Evolutionary conservation across 2,113 vertebrate genomes (phyloP).

Genomic region (Nannospalax galili): DNA sequence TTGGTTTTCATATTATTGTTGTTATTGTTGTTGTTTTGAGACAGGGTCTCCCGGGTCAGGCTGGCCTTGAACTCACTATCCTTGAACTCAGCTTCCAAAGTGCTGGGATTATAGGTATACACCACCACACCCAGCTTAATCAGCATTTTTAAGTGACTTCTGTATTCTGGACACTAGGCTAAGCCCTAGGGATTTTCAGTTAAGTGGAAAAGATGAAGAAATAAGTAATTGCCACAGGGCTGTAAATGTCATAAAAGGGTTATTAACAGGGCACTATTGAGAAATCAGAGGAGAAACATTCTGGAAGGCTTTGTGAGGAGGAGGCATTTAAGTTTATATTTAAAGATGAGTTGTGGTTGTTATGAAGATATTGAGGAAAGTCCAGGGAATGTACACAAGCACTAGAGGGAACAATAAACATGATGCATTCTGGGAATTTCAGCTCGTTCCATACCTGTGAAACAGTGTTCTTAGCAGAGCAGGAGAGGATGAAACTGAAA

Average conservation of each 20-base stretch:
- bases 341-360: neutral
- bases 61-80: neutral
- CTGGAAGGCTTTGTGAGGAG: constrained; percentile 31
- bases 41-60: neutral
- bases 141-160: constrained; percentile 24
- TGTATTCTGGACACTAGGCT: neutral
- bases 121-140: neutral
- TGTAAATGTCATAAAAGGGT: constrained; percentile 13
- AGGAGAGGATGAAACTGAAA: neutral
- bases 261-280: neutral
- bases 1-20: neutral
- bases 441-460: neutral
- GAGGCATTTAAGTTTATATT: neutral
- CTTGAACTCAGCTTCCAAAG: neutral
- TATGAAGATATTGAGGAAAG: neutral
- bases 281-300: neutral
- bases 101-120: neutral
- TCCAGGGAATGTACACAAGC: neutral
- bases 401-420: neutral
- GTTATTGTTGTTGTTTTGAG: neutral
- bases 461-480: neutral
- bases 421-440: neutral
- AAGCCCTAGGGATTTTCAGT: constrained; percentile 33
- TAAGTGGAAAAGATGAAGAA: constrained; percentile 39
- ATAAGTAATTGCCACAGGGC: constrained; percentile 4